These are phyloP conservation scores for Drosophila gaucha DNA, from an alignment of 2,888 invertebrate genomes.

Conservation along the genomic window DNA sequence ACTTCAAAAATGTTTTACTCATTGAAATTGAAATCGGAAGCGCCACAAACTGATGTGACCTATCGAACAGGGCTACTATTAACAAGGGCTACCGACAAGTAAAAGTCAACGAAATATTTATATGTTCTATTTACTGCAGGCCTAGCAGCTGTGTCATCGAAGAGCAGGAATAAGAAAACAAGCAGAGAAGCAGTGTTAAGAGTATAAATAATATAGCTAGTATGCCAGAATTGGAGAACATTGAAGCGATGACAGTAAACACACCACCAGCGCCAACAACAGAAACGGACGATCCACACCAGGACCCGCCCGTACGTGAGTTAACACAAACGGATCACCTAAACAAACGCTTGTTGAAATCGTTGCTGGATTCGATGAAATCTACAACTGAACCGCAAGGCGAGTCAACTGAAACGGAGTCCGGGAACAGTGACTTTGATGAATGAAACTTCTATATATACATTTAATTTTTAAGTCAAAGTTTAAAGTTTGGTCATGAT, in stretches of 20 bases:
- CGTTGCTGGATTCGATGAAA: constrained; percentile 79
- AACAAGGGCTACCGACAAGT: constrained; percentile 1
- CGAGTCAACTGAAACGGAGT: constrained; percentile 37
- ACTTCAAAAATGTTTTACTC: not conserved
- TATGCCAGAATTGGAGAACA: constrained; percentile 78
- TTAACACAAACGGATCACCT: constrained; percentile 82
- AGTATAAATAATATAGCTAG: constrained; percentile 7
- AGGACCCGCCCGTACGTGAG: constrained; percentile 64
- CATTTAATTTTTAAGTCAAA: constrained; percentile 47
- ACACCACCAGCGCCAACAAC: constrained; percentile 36
- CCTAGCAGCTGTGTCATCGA: constrained; percentile 34
- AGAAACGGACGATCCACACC: constrained; percentile 33
- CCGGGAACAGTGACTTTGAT: constrained; percentile 69
- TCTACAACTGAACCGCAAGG: constrained; percentile 28
- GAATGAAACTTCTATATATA: constrained; percentile 63
- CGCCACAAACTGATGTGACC: constrained; percentile 22
- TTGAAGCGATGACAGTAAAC: constrained; percentile 47
- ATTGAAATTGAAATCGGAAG: constrained; percentile 58
- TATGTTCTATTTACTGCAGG: not conserved
- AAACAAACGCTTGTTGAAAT: constrained; percentile 78
- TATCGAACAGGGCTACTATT: constrained; percentile 15
- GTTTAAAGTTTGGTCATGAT: constrained; percentile 49
- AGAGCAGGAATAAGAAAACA: not conserved
- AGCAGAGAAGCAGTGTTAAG: not conserved
- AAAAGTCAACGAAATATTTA: not conserved